phyloP scores from a whole-genome alignment of 2,888 invertebrate species.

The Myopa testacea region DNA sequence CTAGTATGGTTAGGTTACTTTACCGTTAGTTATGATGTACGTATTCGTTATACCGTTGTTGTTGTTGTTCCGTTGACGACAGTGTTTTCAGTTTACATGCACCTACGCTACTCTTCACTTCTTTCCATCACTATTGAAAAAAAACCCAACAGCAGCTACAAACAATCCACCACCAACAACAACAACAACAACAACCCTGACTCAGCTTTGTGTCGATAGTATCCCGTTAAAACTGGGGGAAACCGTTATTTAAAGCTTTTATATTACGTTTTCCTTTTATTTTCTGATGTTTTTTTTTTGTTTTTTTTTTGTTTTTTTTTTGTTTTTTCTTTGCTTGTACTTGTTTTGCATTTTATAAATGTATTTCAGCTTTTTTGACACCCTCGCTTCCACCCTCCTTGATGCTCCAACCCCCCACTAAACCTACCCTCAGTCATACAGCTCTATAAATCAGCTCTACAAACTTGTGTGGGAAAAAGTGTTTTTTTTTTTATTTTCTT shows the following conservation, averaged over 20 bases:
- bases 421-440: neutral
- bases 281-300: slow-evolving; percentile 46
- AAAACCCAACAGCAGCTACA: no score
- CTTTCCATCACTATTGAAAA: neutral
- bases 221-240: slow-evolving; percentile 50
- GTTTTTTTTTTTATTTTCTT: slow-evolving; percentile 23
- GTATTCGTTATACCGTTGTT: neutral
- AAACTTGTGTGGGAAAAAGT: slow-evolving; percentile 23
- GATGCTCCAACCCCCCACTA: neutral
- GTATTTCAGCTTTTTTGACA: neutral
- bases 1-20: slow-evolving; percentile 4
- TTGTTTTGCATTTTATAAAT: slow-evolving; percentile 16
- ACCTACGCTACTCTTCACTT: slow-evolving; percentile 33
- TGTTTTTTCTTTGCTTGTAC: neutral
- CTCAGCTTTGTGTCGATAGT: neutral
- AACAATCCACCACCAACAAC: slow-evolving; percentile 1
- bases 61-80: slow-evolving; percentile 38
- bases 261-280: slow-evolving; percentile 40
- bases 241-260: slow-evolving; percentile 54
- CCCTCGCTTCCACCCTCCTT: neutral
- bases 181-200: neutral
- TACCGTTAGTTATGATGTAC: neutral
- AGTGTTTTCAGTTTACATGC: slow-evolving; percentile 41
- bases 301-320: slow-evolving; percentile 1
- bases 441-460: neutral